Evolutionary conservation across 2,888 invertebrate species (phyloP), one percentile per base, ranked within the genome.

Genomic region (Drosophila maculinotata): DNA sequence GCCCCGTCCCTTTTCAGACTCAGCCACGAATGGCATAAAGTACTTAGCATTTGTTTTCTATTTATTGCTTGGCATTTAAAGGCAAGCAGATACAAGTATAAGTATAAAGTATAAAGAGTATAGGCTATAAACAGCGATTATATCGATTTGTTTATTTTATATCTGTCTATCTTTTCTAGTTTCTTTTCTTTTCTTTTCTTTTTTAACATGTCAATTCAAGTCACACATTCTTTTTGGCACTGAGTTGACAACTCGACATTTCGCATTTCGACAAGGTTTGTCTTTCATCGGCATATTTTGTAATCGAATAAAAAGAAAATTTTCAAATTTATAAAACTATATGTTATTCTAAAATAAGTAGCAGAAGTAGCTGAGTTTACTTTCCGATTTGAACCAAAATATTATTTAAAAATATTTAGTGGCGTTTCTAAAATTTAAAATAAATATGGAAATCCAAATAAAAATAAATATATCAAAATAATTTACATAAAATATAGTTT

Each of bases 181-280:
- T n/a, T 9, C 5, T 35, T 2, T 14, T 35, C 14, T 28, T 28
- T 28, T 38, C 20, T 12, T 35, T 14, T 15, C 20, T 20, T 53
- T 39, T 57, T 58, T 12, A 54, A 45, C 58, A 42, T 66, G 72
- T 66, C 72, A 56, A 72, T 76, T 71, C 56, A 65, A 76, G 66
- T 72, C 73, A 38, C 63, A 75, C 76, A 75, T 71, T 72, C 57
- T 54, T 54, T 58, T 63, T 45, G 49, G 48, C 53, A 60, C 42
- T 52, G 33, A 47, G 25, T 69, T 47, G 77, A 56, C 72, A 71
- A 45, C 53, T 56, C 66, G 73, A 71, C 76, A 72, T 72, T 72
- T 71, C 54, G 58, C 52, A 38, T 26, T 28, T 36, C 54, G 39
- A 60, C 73, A 73, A 72, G 73, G 73, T 66, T 76, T 31, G 14